Evolutionary conservation across 2,888 invertebrate species (phyloP).

Genomic region (Xanthorhoe designata): DNA sequence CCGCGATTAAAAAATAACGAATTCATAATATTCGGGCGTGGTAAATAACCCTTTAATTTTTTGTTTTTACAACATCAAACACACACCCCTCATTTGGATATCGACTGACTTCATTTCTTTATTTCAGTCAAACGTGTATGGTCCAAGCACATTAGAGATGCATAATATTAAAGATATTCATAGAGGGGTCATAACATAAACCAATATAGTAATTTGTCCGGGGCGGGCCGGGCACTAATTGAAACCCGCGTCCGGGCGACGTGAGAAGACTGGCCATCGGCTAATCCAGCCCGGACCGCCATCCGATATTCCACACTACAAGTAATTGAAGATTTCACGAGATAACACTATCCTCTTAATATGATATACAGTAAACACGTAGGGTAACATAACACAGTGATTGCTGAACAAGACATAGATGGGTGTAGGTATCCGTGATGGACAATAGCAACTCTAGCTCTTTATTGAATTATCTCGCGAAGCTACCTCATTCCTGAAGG

Average conservation of each 20-base stretch:
- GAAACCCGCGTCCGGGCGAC: constrained; percentile 73
- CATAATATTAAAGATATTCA: constrained; percentile 58
- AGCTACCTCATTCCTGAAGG: neutral
- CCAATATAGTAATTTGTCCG: constrained; percentile 70
- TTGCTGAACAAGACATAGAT: constrained; percentile 7
- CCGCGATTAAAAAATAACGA: constrained; percentile 81
- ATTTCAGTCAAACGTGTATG: constrained; percentile 17
- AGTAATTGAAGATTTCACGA: constrained; percentile 81
- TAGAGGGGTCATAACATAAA: constrained; percentile 60
- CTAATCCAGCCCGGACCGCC: constrained; percentile 62
- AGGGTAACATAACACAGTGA: constrained; percentile 26
- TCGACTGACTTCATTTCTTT: constrained; percentile 28
- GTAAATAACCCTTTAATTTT: constrained; percentile 67
- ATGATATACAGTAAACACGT: constrained; percentile 61
- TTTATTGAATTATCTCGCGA: neutral
- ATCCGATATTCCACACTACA: constrained; percentile 46
- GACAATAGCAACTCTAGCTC: neutral
- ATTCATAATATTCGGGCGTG: constrained; percentile 72
- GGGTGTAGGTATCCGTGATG: neutral
- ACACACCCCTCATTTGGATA: constrained; percentile 24
- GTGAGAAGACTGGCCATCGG: constrained; percentile 80
- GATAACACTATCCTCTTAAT: constrained; percentile 79
- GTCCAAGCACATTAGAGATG: neutral
- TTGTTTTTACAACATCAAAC: constrained; percentile 50
- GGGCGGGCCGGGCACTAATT: constrained; percentile 69